Percentiles rank a stretch among this genome's conserved stretches.
Conservation (phyloP, 2,888 invertebrate species). For the Neoascia interrupta region DNA sequence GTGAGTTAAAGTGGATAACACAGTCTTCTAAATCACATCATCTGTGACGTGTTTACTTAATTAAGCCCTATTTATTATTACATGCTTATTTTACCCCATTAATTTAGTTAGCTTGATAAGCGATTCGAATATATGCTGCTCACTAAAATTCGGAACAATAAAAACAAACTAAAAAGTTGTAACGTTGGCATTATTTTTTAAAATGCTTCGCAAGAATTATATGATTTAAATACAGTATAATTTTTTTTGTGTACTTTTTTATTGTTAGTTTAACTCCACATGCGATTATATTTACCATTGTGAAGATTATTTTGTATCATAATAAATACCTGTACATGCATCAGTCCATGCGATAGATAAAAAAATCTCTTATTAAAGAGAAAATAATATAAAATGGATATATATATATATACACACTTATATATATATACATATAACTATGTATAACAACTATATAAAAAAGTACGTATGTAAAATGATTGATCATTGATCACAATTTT, state of each 20-base stretch:
- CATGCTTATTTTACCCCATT: too few relatives aligned
- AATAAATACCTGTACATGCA: slow-evolving; percentile 36
- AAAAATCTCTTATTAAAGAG: slow-evolving; percentile 46
- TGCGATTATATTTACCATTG: too few relatives aligned
- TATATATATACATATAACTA: slow-evolving; percentile 46
- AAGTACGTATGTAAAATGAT: slow-evolving; percentile 75
- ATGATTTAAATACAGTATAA: neutral
- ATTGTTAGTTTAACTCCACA: too few relatives aligned
- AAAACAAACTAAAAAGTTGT: too few relatives aligned
- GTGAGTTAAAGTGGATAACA: neutral
- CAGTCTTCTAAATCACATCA: too few relatives aligned
- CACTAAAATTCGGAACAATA: slow-evolving; percentile 36
- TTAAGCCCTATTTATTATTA: too few relatives aligned
- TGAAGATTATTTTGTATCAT: too few relatives aligned
- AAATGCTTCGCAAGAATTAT: neutral
- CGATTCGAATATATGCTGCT: slow-evolving; percentile 28
- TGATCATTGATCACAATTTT: slow-evolving; percentile 79
- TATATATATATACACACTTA: slow-evolving; percentile 37
- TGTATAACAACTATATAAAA: slow-evolving; percentile 69
- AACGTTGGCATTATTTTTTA: too few relatives aligned
- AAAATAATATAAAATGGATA: slow-evolving; percentile 40
- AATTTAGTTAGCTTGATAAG: too few relatives aligned
- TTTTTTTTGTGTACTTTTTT: slow-evolving; percentile 2
- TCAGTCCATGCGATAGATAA: slow-evolving; percentile 62
- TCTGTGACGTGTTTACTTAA: too few relatives aligned